Conservation (phyloP, 2,888 invertebrate genomes). For the Cheiracanthium punctorium region DNA sequence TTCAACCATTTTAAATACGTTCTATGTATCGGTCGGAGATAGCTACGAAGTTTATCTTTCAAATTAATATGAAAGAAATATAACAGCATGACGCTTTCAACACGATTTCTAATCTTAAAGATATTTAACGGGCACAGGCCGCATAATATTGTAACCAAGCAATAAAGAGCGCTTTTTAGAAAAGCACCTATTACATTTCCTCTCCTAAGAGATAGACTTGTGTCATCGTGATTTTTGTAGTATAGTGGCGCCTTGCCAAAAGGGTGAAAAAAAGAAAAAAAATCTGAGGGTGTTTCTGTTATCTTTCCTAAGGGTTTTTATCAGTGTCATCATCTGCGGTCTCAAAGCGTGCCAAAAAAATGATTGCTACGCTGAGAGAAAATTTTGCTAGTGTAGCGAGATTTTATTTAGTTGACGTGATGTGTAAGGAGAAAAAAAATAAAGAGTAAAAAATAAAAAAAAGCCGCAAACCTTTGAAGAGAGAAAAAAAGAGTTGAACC, state of each 20-base stretch:
- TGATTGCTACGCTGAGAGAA: conserved; percentile 57
- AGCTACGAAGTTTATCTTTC: conserved; percentile 16
- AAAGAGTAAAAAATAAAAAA: conserved; percentile 31
- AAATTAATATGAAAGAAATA: background rate
- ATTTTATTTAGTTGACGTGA: conserved; percentile 53
- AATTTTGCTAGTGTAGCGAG: conserved; percentile 52
- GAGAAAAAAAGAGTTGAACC: conserved; percentile 6
- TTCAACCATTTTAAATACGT: too few species aligned
- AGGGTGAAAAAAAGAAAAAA: background rate
- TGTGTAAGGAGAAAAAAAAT: too few species aligned
- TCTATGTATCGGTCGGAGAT: too few species aligned
- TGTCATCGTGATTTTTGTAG: conserved; percentile 30
- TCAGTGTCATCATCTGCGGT: conserved; percentile 61
- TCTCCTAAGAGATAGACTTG: conserved; percentile 49
- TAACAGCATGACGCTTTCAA: conserved; percentile 24
- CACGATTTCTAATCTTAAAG: conserved; percentile 47
- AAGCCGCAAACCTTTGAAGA: conserved; percentile 35
- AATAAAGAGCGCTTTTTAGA: conserved; percentile 43
- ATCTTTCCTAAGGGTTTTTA: conserved; percentile 50
- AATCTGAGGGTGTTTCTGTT: conserved; percentile 44
- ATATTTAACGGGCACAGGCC: conserved; percentile 33
- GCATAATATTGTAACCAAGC: conserved; percentile 25
- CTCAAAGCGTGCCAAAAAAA: conserved; percentile 60
- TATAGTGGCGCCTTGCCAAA: conserved; percentile 49
- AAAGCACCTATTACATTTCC: conserved; percentile 49